Percentiles rank a stretch among this genome's conserved stretches.
These are phyloP conservation scores for Neodiprion lecontei DNA, from an alignment of 1,140 invertebrate species.

Conservation along the genomic window DNA sequence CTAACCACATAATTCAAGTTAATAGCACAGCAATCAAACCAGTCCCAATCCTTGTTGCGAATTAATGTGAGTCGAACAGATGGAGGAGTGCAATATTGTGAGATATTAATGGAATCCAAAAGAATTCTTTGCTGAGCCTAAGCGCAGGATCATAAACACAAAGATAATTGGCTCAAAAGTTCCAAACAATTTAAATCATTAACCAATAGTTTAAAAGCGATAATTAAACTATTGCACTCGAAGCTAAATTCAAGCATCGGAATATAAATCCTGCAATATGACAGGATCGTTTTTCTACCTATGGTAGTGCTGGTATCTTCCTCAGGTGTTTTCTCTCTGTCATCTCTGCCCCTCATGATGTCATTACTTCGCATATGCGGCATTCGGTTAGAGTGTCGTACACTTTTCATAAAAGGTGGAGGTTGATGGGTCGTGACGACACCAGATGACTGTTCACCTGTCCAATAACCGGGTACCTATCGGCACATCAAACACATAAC, in stretches of 20 bases:
- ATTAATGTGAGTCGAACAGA: no score
- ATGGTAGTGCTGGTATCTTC: slow-evolving; percentile 56
- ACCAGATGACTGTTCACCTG: slow-evolving; percentile 45
- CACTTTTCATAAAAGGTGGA: slow-evolving; percentile 52
- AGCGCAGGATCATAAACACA: no score
- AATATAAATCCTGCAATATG: no score
- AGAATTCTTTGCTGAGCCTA: no score
- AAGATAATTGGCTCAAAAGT: no score
- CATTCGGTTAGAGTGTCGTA: slow-evolving; percentile 44
- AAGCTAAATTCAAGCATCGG: neutral
- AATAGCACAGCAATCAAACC: no score
- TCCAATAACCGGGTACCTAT: slow-evolving; percentile 55
- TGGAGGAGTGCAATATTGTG: no score
- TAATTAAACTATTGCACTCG: slow-evolving; percentile 5
- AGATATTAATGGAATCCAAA: no score
- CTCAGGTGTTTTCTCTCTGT: slow-evolving; percentile 56
- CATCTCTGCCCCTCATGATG: slow-evolving; percentile 47
- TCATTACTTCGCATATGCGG: slow-evolving; percentile 47
- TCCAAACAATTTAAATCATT: no score
- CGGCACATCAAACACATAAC: slow-evolving; percentile 18
- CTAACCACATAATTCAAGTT: no score
- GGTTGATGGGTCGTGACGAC: slow-evolving; percentile 39
- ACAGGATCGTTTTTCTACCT: slow-evolving; percentile 36
- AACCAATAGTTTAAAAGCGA: neutral
- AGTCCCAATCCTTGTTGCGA: no score